Percentiles rank a stretch among this genome's conserved stretches.
Evolutionary conservation across 2,797 vertebrate species (phyloP).

Genomic region (Antennarius maculatus): DNA sequence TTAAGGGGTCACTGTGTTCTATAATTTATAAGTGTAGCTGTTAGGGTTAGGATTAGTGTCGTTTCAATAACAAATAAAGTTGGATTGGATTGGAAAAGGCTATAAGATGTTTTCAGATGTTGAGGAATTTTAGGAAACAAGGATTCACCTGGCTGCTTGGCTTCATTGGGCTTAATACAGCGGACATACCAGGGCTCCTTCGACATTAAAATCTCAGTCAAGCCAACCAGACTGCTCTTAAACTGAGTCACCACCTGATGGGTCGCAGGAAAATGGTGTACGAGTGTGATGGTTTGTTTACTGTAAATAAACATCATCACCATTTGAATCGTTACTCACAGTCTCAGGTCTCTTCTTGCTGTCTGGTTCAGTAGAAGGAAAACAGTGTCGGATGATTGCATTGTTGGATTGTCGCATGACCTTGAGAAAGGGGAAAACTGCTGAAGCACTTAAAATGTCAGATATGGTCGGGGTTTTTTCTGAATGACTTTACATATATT

Average conservation of each 20-base stretch:
- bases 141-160: constrained; percentile 90
- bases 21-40: too few species aligned
- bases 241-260: constrained; percentile 94
- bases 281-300: background rate
- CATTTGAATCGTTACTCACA: constrained; percentile 52
- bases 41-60: background rate
- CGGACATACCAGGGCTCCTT: constrained; percentile 95
- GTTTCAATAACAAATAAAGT: too few species aligned
- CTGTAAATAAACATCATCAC: background rate
- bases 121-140: background rate
- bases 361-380: constrained; percentile 85
- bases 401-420: constrained; percentile 91
- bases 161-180: constrained; percentile 95
- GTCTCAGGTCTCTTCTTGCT: constrained; percentile 92
- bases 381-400: constrained; percentile 88
- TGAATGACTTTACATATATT: background rate
- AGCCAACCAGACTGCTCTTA: constrained; percentile 89
- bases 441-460: background rate
- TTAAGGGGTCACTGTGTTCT: background rate
- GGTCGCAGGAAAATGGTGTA: background rate
- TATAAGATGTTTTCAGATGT: background rate
- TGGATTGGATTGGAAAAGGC: background rate
- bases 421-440: constrained; percentile 65
- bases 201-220: constrained; percentile 92
- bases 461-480: background rate